A percentile compares a stretch with the other conserved stretches of the same genome.
These are phyloP conservation scores for Gibbula magus DNA, from an alignment of 2,888 invertebrate species.

Conservation along the genomic window DNA sequence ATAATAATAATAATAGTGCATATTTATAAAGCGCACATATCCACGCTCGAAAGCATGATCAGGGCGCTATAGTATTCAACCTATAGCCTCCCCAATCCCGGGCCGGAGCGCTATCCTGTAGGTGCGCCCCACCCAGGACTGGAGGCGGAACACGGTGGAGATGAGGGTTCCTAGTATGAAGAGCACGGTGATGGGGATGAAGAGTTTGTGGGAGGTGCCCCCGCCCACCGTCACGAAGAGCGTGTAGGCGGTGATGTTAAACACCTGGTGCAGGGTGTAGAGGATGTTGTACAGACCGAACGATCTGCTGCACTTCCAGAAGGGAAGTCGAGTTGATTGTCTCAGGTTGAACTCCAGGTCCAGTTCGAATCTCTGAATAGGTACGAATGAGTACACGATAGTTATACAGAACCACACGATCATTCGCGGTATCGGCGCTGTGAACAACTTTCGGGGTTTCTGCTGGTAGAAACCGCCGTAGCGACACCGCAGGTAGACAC, in stretches of 20 bases:
- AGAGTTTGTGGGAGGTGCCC: not conserved
- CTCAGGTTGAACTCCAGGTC: conserved; percentile 9
- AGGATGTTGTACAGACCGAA: not conserved
- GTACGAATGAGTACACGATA: conserved; percentile 14
- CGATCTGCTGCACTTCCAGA: conserved; percentile 23
- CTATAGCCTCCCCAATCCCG: not conserved
- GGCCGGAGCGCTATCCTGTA: conserved; percentile 18
- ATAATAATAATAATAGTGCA: too few relatives aligned
- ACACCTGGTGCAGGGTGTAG: not conserved
- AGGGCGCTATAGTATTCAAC: not conserved
- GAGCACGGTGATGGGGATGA: not conserved
- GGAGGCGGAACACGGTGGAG: not conserved
- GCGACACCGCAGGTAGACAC: conserved; percentile 15
- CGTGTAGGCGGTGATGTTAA: conserved; percentile 9
- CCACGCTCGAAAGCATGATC: too few relatives aligned
- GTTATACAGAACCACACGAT: conserved; percentile 23
- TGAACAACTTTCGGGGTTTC: conserved; percentile 5
- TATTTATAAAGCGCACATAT: too few relatives aligned
- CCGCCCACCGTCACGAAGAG: not conserved
- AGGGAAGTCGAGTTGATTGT: not conserved
- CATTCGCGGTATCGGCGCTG: not conserved
- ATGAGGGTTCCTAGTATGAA: not conserved
- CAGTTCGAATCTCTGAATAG: conserved; percentile 22
- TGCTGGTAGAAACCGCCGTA: conserved; percentile 9
- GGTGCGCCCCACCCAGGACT: conserved; percentile 16